phyloP scores from a whole-genome alignment of 1,140 invertebrate genomes.

The Ceratitis capitata region DNA sequence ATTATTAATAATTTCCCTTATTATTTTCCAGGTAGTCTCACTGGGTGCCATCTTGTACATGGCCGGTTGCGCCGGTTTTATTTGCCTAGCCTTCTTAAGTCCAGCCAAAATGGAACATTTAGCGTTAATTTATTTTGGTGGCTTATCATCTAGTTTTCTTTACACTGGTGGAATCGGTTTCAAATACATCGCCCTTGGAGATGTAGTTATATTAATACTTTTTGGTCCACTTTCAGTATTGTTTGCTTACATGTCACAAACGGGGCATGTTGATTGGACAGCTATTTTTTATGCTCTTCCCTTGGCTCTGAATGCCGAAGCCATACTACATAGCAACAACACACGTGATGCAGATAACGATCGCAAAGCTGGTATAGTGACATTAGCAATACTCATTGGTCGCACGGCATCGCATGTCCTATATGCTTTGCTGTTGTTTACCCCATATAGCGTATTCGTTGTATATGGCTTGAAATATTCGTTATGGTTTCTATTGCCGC shows the following conservation, averaged over 20 bases:
- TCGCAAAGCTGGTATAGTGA: slow-evolving; percentile 87
- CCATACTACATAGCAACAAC: slow-evolving; percentile 94
- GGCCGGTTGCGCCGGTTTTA: slow-evolving; percentile 88
- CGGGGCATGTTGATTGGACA: slow-evolving; percentile 84
- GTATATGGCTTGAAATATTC: slow-evolving; percentile 85
- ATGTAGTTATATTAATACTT: slow-evolving; percentile 89
- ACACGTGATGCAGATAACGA: slow-evolving; percentile 90
- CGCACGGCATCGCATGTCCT: slow-evolving; percentile 89
- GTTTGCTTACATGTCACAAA: slow-evolving; percentile 92
- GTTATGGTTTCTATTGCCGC: slow-evolving; percentile 86
- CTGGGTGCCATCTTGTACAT: slow-evolving; percentile 88
- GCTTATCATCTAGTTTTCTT: slow-evolving; percentile 93
- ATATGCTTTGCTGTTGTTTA: slow-evolving; percentile 90
- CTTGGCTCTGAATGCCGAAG: slow-evolving; percentile 92
- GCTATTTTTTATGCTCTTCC: slow-evolving; percentile 94
- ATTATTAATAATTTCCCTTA: background rate
- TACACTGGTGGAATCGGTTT: slow-evolving; percentile 94
- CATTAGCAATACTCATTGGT: slow-evolving; percentile 92
- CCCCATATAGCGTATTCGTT: slow-evolving; percentile 89
- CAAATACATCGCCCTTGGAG: slow-evolving; percentile 92
- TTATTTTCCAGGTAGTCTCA: slow-evolving; percentile 73
- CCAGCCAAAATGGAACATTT: slow-evolving; percentile 93
- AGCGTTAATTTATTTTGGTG: slow-evolving; percentile 93
- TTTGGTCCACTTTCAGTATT: slow-evolving; percentile 95
- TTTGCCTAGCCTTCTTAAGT: slow-evolving; percentile 80